These are phyloP conservation scores for Heteractis magnifica DNA, from an alignment of 92 coral and sea anemone genomes.

Conservation along the genomic window DNA sequence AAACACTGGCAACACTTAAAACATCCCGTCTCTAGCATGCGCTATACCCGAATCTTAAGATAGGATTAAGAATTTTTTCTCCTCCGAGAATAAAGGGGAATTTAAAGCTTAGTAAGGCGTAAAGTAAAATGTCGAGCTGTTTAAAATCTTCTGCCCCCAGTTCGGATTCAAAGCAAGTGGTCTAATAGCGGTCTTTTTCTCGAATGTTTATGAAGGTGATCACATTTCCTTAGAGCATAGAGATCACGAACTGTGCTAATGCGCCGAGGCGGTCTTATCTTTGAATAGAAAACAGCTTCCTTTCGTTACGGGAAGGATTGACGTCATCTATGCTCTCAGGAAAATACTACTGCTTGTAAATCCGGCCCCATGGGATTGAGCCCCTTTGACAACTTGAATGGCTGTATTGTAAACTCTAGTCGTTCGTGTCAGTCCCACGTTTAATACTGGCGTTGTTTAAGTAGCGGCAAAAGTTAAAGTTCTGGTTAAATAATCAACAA, in stretches of 20 bases:
- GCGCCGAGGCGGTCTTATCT: background rate
- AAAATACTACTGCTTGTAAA: background rate
- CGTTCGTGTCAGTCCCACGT: background rate
- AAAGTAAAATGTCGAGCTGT: background rate
- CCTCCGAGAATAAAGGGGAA: too few relatives aligned
- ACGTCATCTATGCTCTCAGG: background rate
- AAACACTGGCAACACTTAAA: too few relatives aligned
- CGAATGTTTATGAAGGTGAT: background rate
- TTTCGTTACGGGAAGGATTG: background rate
- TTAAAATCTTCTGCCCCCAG: background rate
- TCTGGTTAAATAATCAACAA: background rate
- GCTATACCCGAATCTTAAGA: too few relatives aligned
- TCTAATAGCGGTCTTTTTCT: background rate
- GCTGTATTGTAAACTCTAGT: background rate
- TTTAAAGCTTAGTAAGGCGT: background rate
- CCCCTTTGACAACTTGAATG: background rate
- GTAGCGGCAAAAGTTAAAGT: background rate
- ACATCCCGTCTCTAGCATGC: too few relatives aligned
- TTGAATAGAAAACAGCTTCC: background rate
- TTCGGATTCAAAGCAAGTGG: background rate
- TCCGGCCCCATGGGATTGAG: background rate
- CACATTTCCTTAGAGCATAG: background rate
- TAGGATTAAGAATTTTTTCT: too few relatives aligned
- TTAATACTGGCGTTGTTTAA: background rate
- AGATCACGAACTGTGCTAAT: background rate